Conservation (phyloP, 2,797 vertebrate genomes). For the Percopsis omiscomaycus region DNA sequence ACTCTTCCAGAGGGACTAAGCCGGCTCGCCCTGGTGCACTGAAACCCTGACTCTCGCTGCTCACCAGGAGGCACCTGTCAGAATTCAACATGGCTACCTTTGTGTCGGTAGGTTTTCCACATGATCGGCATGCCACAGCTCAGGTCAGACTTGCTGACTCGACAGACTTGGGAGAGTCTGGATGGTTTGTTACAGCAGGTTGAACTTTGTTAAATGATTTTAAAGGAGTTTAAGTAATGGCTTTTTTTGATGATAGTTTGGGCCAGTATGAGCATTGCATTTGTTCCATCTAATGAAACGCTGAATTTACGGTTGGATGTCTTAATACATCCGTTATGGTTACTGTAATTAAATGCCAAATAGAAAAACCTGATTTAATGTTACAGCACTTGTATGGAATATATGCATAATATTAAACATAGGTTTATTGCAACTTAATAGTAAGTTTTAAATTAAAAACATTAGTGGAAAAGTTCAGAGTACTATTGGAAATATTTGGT, state of each 20-base stretch:
- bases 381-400: conserved; percentile 19
- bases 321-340: conserved; percentile 2
- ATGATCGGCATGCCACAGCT: neutral
- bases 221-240: conserved; percentile 1
- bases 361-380: neutral
- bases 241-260: neutral
- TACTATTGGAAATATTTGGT: conserved; percentile 2
- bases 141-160: neutral
- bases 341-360: neutral
- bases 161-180: conserved; percentile 16
- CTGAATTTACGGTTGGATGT: neutral
- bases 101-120: conserved; percentile 79
- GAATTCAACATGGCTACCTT: conserved; percentile 77
- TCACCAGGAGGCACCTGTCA: conserved; percentile 53
- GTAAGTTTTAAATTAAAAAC: neutral
- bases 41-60: conserved; percentile 39
- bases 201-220: conserved; percentile 11
- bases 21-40: conserved; percentile 7
- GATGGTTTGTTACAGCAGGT: conserved; percentile 8
- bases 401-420: conserved; percentile 7
- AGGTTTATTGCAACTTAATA: neutral
- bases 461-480: neutral
- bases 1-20: conserved; percentile 22
- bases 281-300: neutral
- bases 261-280: neutral